Evolutionary conservation across 1,140 invertebrate genomes (phyloP), one percentile per base, ranked within the genome.

Genomic region (Brachionus rubens): DNA sequence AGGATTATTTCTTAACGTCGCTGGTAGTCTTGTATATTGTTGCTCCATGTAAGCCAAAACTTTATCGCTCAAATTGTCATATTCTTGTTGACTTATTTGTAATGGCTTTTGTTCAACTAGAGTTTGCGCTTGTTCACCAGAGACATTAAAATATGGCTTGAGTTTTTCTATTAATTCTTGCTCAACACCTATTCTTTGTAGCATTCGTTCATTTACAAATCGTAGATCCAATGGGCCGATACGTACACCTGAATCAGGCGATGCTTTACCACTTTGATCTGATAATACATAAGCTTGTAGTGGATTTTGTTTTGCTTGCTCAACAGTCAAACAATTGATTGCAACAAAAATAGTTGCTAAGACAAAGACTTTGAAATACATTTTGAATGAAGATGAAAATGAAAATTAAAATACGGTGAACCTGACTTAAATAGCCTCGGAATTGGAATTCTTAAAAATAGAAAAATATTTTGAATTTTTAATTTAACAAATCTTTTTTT

Each of bases 251-350:
- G 46, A 40, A 9, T n/a, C 41, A n/a, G 28, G 30, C 10, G 14
- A 19, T 5, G 36, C 46, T 40, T 72, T 21, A n/a, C 68, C 68
- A 40, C 30, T 50, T 40, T 21, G n/a, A 10, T 48, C 26, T 33
- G 46, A 50, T 2, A 72, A 36, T 3, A 72, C 68, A 30, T 72
- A 72, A 21, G 46, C 46, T 54, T 72, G 68, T 21, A 54, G n/a
- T 3, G 68, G 68, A 72, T 72, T 72, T 50, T 72, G 2, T 21
- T 48, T 33, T 4, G 68, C 68, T 46, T 72, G n/a, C 30, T 72
- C n/a, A 40, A 72, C 21, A 14, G 59, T 65, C 0, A 43, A 24
- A 28, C 33, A 43, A 41, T 41, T 36, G n/a, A 14, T 21, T 24
- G 40, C 26, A 65, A 5, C 41, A 14, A 43, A 16, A 24, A 1